phyloP scores from a whole-genome alignment of 2,113 vertebrate species.

The Macrotis lagotis region DNA sequence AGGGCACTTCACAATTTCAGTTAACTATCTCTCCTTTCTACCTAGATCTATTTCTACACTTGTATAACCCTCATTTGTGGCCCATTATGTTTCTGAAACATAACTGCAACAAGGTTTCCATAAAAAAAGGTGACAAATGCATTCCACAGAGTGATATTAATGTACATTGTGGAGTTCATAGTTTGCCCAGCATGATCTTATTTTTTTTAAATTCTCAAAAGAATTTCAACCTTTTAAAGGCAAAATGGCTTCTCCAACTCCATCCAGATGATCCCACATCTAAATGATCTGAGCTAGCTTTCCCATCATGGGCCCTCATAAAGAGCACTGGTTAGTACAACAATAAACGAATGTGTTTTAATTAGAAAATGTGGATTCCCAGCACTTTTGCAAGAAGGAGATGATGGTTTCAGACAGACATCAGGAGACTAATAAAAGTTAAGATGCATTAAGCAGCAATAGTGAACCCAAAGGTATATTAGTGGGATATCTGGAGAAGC shows the following conservation, averaged over 20 bases:
- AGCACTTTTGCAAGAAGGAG: constrained; percentile 78
- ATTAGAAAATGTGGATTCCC: constrained; percentile 75
- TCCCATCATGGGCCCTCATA: constrained; percentile 76
- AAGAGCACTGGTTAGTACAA: constrained; percentile 80
- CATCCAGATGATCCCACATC: constrained; percentile 40
- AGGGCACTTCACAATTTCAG: constrained; percentile 39
- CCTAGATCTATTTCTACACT: constrained; percentile 55
- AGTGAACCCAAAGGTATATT: constrained; percentile 78
- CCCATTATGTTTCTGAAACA: constrained; percentile 10
- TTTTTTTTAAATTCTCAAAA: constrained; percentile 67
- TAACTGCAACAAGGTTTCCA: constrained; percentile 51
- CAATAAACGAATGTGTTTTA: constrained; percentile 77
- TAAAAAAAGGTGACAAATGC: constrained; percentile 47
- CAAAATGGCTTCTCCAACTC: constrained; percentile 63
- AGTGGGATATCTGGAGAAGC: constrained; percentile 74
- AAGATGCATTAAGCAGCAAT: constrained; percentile 81
- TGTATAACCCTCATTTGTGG: constrained; percentile 51
- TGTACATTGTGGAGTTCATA: constrained; percentile 53
- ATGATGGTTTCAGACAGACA: constrained; percentile 76
- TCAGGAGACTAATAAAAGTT: constrained; percentile 83
- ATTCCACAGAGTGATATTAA: constrained; percentile 40
- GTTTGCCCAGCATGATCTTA: constrained; percentile 31
- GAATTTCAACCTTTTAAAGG: constrained; percentile 63
- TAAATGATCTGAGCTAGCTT: constrained; percentile 70
- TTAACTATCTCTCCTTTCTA: constrained; percentile 40